Percentiles rank a stretch among this genome's conserved stretches.
These are phyloP conservation scores for Phymorhynchus buccinoides DNA, from an alignment of 1,140 invertebrate genomes.

Conservation along the genomic window DNA sequence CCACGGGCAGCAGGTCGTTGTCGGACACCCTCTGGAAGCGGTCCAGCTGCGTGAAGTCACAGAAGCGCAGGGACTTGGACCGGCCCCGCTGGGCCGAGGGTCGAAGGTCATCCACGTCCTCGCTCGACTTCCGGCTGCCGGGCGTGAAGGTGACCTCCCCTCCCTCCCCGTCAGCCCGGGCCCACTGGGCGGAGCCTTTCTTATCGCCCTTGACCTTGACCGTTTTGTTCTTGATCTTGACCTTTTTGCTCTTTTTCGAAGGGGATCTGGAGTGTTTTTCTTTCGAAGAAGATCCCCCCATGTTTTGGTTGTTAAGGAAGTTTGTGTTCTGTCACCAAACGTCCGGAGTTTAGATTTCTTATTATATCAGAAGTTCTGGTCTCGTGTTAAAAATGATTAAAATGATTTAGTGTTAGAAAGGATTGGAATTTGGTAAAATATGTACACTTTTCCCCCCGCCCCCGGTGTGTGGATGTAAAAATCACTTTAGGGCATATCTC, in stretches of 20 bases:
- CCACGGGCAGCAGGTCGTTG: slow-evolving; percentile 47
- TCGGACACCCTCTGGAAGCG: slow-evolving; percentile 42
- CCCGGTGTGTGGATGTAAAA: background rate
- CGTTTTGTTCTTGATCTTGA: slow-evolving; percentile 9
- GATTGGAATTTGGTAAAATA: background rate
- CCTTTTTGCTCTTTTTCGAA: slow-evolving; percentile 4
- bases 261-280: slow-evolving; percentile 7
- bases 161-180: background rate
- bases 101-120: slow-evolving; percentile 5
- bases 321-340: too few relatives aligned
- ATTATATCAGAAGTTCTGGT: background rate
- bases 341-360: background rate
- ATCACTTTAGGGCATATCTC: too few relatives aligned
- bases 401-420: background rate
- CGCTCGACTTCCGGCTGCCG: background rate
- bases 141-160: slow-evolving; percentile 9
- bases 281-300: slow-evolving; percentile 27
- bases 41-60: slow-evolving; percentile 53
- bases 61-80: slow-evolving; percentile 42
- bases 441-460: background rate
- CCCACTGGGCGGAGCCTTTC: slow-evolving; percentile 17
- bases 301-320: background rate
- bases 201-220: slow-evolving; percentile 7
- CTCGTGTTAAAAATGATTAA: background rate
- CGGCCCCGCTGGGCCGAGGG: background rate